Conservation (phyloP, 2,888 invertebrate species). For the Agrochola lychnidis region DNA sequence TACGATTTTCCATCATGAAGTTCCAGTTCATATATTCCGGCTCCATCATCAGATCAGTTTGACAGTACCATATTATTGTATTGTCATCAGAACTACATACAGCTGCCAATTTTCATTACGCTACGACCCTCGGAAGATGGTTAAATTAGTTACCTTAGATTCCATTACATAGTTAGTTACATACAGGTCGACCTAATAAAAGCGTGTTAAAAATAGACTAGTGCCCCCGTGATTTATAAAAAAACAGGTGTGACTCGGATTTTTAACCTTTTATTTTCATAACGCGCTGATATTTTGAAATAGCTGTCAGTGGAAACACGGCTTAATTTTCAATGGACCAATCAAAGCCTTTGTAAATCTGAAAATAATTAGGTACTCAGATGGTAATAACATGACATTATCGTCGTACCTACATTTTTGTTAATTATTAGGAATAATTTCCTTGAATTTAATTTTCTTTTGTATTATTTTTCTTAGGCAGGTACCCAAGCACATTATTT, state of each 20-base stretch:
- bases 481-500: conserved; percentile 6
- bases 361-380: conserved; percentile 16
- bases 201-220: background rate
- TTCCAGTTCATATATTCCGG: no score
- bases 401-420: conserved; percentile 8
- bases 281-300: background rate
- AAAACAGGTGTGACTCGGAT: background rate
- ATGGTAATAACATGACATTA: conserved; percentile 22
- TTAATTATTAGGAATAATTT: conserved; percentile 1
- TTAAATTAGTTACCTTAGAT: no score
- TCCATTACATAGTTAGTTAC: no score
- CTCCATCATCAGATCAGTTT: no score
- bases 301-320: background rate
- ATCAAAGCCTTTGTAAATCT: conserved; percentile 17
- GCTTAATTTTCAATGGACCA: background rate
- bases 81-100: no score
- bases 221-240: background rate
- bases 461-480: conserved; percentile 22
- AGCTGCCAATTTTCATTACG: no score
- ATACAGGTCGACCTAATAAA: no score
- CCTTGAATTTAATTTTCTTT: conserved; percentile 24
- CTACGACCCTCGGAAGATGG: no score
- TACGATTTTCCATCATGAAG: no score
- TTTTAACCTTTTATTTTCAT: background rate
- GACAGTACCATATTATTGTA: no score